phyloP scores from a whole-genome alignment of 2,888 invertebrate genomes.

The Drymonia ruficornis region DNA sequence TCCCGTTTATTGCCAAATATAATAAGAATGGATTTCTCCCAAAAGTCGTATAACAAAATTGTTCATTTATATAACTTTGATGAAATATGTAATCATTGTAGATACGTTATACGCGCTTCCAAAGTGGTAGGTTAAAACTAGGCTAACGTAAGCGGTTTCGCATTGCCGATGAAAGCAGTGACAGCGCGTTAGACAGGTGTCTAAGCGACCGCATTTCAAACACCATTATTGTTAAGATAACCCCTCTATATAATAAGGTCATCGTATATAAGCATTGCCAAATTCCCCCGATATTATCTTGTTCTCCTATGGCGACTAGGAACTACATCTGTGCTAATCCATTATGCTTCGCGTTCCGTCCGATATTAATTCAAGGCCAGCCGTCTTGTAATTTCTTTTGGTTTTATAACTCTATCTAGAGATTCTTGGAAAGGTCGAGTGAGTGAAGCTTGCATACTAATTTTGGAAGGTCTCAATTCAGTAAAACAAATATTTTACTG shows the following conservation, averaged over 20 bases:
- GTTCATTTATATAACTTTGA: too few species aligned
- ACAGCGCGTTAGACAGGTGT: too few species aligned
- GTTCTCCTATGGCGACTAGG: constrained; percentile 9
- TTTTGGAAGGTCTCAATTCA: not conserved
- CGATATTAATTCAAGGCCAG: constrained; percentile 16
- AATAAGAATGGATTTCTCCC: constrained; percentile 4
- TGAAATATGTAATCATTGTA: too few species aligned
- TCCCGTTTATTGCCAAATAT: not conserved
- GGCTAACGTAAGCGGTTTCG: too few species aligned
- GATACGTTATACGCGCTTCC: too few species aligned
- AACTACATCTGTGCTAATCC: constrained; percentile 10
- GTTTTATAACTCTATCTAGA: constrained; percentile 16
- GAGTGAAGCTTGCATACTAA: constrained; percentile 2
- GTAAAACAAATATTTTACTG: too few species aligned
- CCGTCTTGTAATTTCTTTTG: constrained; percentile 11
- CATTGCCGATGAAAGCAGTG: too few species aligned
- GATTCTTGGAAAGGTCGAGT: not conserved
- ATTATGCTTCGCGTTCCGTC: constrained; percentile 10
- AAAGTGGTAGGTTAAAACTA: too few species aligned
- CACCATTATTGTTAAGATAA: too few species aligned
- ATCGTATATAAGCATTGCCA: constrained; percentile 6
- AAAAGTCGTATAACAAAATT: constrained; percentile 4
- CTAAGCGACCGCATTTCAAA: too few species aligned
- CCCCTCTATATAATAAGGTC: too few species aligned
- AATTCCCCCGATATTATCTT: not conserved